Percentiles rank a stretch among this genome's conserved stretches.
Evolutionary conservation across 2,888 invertebrate genomes (phyloP).

Genomic region (Chydorus sphaericus): DNA sequence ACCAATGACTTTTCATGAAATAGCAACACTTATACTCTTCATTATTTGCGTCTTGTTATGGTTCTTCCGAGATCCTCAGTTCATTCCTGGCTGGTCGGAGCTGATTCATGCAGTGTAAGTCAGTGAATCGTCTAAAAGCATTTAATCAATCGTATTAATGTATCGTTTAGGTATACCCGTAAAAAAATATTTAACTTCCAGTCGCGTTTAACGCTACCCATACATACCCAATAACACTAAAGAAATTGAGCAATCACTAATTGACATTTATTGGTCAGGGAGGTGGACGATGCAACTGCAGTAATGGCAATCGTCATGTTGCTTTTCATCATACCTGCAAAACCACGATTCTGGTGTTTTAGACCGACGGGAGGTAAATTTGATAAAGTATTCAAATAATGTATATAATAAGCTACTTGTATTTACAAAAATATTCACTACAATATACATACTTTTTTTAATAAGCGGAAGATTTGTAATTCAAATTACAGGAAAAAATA

Average conservation of each 20-base stretch:
- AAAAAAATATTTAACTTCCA: neutral
- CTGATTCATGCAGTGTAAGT: constrained; percentile 23
- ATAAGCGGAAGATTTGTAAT: too few relatives aligned
- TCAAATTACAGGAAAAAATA: too few relatives aligned
- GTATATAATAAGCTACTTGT: neutral
- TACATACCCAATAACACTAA: neutral
- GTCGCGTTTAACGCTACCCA: neutral
- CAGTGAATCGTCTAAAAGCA: neutral
- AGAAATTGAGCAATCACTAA: neutral
- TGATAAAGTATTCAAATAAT: neutral
- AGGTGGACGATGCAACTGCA: constrained; percentile 15
- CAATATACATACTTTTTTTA: neutral
- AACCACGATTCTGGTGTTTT: constrained; percentile 24
- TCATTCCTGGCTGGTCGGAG: constrained; percentile 74
- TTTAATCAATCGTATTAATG: too few relatives aligned
- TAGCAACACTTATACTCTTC: constrained; percentile 54
- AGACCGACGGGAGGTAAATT: neutral
- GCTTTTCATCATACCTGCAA: constrained; percentile 32
- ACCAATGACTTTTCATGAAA: constrained; percentile 59
- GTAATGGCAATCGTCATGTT: constrained; percentile 31
- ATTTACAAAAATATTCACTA: neutral
- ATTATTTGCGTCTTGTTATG: constrained; percentile 63
- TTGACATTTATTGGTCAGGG: neutral
- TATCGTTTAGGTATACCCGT: too few relatives aligned
- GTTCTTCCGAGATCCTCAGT: constrained; percentile 78